phyloP scores from a whole-genome alignment of 2,797 vertebrate species.

The Lacerta bilineata region DNA sequence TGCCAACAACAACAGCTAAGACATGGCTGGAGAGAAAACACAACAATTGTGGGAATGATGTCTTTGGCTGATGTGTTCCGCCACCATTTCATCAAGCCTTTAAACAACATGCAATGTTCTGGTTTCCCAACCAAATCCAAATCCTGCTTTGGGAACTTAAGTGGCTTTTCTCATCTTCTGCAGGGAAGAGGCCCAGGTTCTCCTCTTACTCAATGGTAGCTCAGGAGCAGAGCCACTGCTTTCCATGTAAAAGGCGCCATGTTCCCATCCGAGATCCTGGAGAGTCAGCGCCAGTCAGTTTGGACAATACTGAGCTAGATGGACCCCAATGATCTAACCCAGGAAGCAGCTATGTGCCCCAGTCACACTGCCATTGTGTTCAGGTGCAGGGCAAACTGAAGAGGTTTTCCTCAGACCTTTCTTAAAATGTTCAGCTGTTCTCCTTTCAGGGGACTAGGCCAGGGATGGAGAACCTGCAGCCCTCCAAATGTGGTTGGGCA shows the following conservation, averaged over 20 bases:
- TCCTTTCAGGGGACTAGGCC: not conserved
- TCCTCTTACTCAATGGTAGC: slow-evolving; percentile 10
- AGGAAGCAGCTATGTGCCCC: slow-evolving; percentile 25
- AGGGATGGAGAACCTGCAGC: too few species aligned
- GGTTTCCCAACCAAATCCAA: not conserved
- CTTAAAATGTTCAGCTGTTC: not conserved
- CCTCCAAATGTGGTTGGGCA: too few species aligned
- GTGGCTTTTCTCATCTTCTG: not conserved
- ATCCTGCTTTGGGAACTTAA: fast-evolving
- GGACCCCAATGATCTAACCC: too few species aligned
- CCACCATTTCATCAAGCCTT: not conserved
- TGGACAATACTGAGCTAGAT: too few species aligned
- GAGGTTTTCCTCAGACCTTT: not conserved
- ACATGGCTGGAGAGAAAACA: not conserved
- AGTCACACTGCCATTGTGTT: slow-evolving; percentile 20
- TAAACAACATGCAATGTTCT: fast-evolving
- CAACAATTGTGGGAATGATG: not conserved
- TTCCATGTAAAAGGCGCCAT: too few species aligned
- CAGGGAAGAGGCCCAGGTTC: slow-evolving; percentile 6
- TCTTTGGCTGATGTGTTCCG: not conserved
- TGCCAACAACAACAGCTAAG: slow-evolving; percentile 4
- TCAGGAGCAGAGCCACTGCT: too few species aligned
- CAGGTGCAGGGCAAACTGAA: not conserved
- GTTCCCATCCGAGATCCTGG: too few species aligned
- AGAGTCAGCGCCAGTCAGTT: too few species aligned